Percentiles rank a stretch among this genome's conserved stretches.
Evolutionary conservation across 2,888 invertebrate species (phyloP).

Genomic region (Saturnia pavonia): DNA sequence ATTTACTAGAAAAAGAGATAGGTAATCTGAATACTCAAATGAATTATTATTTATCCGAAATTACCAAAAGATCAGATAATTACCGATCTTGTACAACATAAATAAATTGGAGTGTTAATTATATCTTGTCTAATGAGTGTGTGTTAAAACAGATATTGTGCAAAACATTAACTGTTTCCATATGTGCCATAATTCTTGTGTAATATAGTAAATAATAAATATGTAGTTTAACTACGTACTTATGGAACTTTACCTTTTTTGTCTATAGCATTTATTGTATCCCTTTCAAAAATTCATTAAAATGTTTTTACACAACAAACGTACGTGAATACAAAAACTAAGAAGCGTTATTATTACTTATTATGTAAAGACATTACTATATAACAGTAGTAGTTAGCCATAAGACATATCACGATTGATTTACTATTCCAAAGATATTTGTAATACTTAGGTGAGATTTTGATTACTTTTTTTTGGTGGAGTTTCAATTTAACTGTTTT

Average conservation of each 20-base stretch:
- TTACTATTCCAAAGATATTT: conserved; percentile 47
- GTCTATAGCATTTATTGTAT: not conserved
- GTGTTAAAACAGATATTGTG: conserved; percentile 1
- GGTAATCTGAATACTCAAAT: conserved; percentile 84
- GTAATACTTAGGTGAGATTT: not conserved
- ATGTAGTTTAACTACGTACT: conserved; percentile 9
- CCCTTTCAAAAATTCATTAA: not conserved
- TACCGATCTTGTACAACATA: conserved; percentile 83
- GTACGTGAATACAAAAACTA: not conserved
- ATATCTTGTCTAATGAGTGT: not conserved
- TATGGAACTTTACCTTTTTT: not conserved
- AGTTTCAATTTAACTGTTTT: not conserved
- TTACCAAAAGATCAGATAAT: conserved; percentile 82
- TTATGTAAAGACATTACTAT: conserved; percentile 12
- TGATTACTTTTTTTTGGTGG: not conserved
- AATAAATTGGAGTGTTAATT: conserved; percentile 22
- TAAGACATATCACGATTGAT: conserved; percentile 4
- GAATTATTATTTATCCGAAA: conserved; percentile 83
- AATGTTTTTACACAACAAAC: not conserved
- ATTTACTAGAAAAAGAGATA: conserved; percentile 82
- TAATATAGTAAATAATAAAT: conserved; percentile 23
- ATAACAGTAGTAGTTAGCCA: conserved; percentile 34
- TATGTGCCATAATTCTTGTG: conserved; percentile 57
- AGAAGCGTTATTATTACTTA: not conserved
- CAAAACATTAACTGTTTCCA: conserved; percentile 35